Conservation (phyloP, 37 sponge, comb jelly and placozoan species). For the Halichondria panicea region DNA sequence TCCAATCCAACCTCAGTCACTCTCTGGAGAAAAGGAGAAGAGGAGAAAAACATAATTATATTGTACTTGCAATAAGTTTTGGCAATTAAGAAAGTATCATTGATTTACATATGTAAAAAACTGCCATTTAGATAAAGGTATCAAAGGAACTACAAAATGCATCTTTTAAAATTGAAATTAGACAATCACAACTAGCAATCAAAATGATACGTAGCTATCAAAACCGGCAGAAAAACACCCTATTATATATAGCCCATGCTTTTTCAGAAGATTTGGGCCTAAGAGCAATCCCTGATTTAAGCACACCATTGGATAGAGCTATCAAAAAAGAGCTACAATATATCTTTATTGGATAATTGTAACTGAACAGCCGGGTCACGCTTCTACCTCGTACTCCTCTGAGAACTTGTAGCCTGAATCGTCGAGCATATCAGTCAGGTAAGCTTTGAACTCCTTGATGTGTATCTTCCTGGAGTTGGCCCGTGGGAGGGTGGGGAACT, state of each 20-base stretch:
- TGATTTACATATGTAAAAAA: neutral
- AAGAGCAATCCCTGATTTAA: neutral
- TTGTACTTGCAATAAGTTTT: neutral
- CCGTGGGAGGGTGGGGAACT: neutral
- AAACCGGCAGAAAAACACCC: neutral
- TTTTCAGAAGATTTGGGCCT: neutral
- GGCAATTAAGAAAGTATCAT: too few species aligned
- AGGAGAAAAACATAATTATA: constrained; percentile 7
- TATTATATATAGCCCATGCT: neutral
- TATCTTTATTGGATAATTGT: neutral
- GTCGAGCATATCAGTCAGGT: constrained; percentile 55
- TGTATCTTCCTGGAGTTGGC: constrained; percentile 41
- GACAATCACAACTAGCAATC: neutral
- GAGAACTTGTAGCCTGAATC: constrained; percentile 82
- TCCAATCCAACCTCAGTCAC: constrained; percentile 82
- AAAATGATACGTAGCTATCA: neutral
- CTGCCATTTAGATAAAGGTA: neutral
- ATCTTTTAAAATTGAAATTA: neutral
- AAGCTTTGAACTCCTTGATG: constrained; percentile 35
- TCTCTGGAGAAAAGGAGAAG: constrained; percentile 29
- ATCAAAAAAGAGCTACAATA: neutral
- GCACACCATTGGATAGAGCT: neutral
- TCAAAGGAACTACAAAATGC: too few species aligned
- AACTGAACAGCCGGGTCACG: too few species aligned
- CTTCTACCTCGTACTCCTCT: constrained; percentile 83